Base-by-base conservation (phyloP, 2,113 vertebrate species). In the Nycticorax nycticorax region DNA sequence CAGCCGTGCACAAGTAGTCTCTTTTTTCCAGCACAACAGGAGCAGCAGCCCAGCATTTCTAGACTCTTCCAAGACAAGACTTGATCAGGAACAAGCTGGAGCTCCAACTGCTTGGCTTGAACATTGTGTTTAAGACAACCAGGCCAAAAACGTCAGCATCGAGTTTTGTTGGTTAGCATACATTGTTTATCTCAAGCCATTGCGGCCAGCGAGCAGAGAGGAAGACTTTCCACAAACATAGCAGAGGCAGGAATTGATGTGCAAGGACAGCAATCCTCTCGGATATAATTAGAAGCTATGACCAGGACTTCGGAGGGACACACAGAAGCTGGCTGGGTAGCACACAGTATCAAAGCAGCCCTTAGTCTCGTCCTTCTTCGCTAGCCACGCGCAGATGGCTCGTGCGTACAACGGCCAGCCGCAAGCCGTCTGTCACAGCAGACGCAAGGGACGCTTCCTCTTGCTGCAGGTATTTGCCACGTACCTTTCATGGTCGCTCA, bases 361-460 rank as follows among this genome's bases (percentile, higher is more conserved):
- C 45, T 55, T 28, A 26, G 15, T 5, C 82, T 14, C 56, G 32
- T 64, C 78, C 45, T 21, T 10, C 71, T 14, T 20, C 53, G 6
- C 2, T 12, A 66, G 43, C 2, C 32, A 39, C 5, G 53, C 3
- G 19, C 53, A 50, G n/a, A 28, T 16, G 56, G 22, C 48, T 32
- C 4, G 0, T 5, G 33, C 18, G 12, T 0, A 37, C 53, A 22
- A 22, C 3, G 0, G 13, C 26, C 78, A 85, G 78, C 66, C 56
- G 74, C 53, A 81, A 64, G 39, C 52, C 30, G 27, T 43, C 72
- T 35, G 3, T 26, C 23, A 27, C 88, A 68, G 48, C 94, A 77
- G 39, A 20, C 33, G 15, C 1, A 2, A 86, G 30, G 28, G 55
- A 59, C 3, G 2, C 19, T 18, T 37, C 6, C 69, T 90, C 63